Evolutionary conservation across 1,140 invertebrate species (phyloP), one percentile per base, ranked within the genome.

Genomic region (Orius laevigatus): DNA sequence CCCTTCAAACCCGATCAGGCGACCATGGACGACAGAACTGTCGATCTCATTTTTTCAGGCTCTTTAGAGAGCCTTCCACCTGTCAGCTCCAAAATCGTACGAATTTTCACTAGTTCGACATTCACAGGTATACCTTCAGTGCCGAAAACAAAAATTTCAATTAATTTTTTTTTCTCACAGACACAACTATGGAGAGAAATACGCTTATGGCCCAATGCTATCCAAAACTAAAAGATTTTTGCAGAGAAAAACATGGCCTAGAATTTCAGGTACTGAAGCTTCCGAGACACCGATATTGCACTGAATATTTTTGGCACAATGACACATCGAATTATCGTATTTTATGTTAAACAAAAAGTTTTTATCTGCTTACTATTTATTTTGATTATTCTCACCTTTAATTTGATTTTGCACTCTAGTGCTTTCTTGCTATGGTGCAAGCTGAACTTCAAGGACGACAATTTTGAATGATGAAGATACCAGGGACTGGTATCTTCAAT

Each of bases 171-270:
- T 3, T n/a, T 58, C 50, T 65, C 66, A 47, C 60, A 95, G 94
- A 98, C 63, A 98, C 93, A 4, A 89, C 89, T 2, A 83, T 96
- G 76, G 94, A 98, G 64, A 72, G 94, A 57, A 98, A 98, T 66
- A 94, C 91, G 0, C 60, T 98, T 11, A 98, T 98, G 93, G 91
- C 94, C 32, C 90, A 96, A 64, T 94, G 93, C 50, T 98, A 98
- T 66, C 93, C 94, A 0, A 82, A 83, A 62, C 74, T 98, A 38
- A 98, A 98, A 62, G 91, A 96, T 60, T 97, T 92, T 64, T 97
- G 94, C 60, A 66, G 93, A 51, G 92, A 97, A 63, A 93, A 91
- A 60, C 91, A 97, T 58, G 93, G 94, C 0, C 67, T 97, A n/a
- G 94, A 98, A 63, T 98, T 98, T 74, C 94, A 98, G 76, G 91